Evolutionary conservation across 1,140 invertebrate genomes (phyloP), one percentile per base, ranked within the genome.

Genomic region (Neotoxoptera formosana): DNA sequence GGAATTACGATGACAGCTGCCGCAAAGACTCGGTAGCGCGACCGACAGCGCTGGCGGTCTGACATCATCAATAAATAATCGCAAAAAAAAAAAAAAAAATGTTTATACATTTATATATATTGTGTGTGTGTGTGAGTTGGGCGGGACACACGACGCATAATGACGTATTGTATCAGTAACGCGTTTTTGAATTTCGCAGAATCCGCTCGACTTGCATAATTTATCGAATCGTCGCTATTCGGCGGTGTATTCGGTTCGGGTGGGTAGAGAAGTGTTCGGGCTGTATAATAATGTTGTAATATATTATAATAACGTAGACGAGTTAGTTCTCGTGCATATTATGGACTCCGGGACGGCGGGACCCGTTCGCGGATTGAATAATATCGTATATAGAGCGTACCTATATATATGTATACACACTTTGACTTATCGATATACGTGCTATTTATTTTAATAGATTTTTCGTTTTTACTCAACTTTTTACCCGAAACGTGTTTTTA

Each of bases 1-100:
- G 90, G 90, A 91, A 91, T 76, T 91, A 67, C 90, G 90, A 81
- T 81, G 90, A 91, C 90, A 81, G 60, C 90, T 76, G 90, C 45
- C 30, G 45, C 48, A 34, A 20, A 76, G 60, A 76, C 60, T 76
- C 60, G 60, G 30, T n/a, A n/a, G 60, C n/a, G 60, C 30, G 30
- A 76, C 60, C n/a, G 14, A 17, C 60, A 76, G 60, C 14, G 60
- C n/a, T 76, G 60, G 60, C 60, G 60, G 60, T 76, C 60, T 76
- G 60, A 76, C 60, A 76, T 76, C n/a, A 76, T 76, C 60, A 76
- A 76, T 76, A 76, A 76, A 76, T 76, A 76, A 76, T 76, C 60
- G 60, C 60, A 11, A n/a, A 76, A 76, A n/a, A 76, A 67, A 67
- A 14, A 60, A n/a, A n/a, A n/a, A 67, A 76, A 67, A 60, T 11